A percentile compares a stretch with the other conserved stretches of the same genome.
Evolutionary conservation across 2,888 invertebrate species (phyloP).

Genomic region (Didymodactylos carnosus): DNA sequence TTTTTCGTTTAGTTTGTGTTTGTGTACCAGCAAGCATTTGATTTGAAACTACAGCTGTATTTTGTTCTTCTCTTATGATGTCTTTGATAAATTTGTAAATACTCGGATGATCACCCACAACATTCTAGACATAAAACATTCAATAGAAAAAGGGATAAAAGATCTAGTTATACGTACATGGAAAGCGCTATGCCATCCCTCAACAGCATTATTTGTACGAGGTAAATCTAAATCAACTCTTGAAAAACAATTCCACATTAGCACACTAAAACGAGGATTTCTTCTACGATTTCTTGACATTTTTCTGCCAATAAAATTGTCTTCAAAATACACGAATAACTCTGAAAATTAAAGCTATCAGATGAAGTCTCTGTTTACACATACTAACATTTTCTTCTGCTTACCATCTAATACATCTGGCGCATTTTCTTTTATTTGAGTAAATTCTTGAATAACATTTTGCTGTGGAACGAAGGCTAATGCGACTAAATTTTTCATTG

Average conservation of each 20-base stretch:
- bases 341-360: neutral
- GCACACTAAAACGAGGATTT: neutral
- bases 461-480: neutral
- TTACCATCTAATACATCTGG: neutral
- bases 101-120: neutral
- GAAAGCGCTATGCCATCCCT: neutral
- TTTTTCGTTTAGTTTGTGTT: neutral
- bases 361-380: neutral
- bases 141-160: neutral
- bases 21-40: neutral
- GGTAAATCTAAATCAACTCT: neutral
- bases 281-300: neutral
- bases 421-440: neutral
- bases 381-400: too few relatives aligned
- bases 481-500: neutral
- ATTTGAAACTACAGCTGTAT: neutral
- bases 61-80: neutral
- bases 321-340: neutral
- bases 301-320: neutral
- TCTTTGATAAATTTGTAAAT: neutral
- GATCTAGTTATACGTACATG: neutral
- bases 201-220: neutral
- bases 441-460: neutral
- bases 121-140: neutral
- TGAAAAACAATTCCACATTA: neutral